Evolutionary conservation across 1,140 invertebrate species (phyloP), one percentile per base, ranked within the genome.

Genomic region (Drosophila tsacasi): DNA sequence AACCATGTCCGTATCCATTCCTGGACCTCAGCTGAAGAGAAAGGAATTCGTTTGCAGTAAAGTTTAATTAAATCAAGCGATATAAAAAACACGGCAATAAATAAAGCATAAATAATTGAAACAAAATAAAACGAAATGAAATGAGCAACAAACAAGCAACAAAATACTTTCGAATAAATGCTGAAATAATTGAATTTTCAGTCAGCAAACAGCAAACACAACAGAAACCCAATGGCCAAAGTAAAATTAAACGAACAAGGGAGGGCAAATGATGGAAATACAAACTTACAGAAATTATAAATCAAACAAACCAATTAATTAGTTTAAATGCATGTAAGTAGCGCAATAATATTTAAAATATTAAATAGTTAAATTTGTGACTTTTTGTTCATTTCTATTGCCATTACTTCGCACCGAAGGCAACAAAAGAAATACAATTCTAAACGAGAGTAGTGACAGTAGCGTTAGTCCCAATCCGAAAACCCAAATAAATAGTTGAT

Each of bases 281-380:
- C 17, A 46, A 63, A 59, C 40, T 30, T 21, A 49, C 62, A 30
- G 27, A 54, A 68, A 74, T 75, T 68, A 63, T 10, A 32, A 81
- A 81, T 49, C 37, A 65, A 77, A 68, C 32, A 49, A 69, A 71
- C 54, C 52, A 60, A 79, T 57, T 55, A 67, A 71, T 54, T 83
- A 78, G 58, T 23, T 60, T 89, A 69, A 62, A 58, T 79, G 78
- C 84, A 89, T 90, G 78, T 90, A 89, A 89, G 81, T 89, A 89
- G 81, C 69, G 77, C 84, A 81, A 76, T 57, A 76, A 65, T 79
- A 71, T 47, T 78, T 58, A 60, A 59, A 62, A 76, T 55, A 79
- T 49, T 64, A 40, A 83, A 57, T 69, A 71, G 37, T 52, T 69
- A 63, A 73, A 58, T 63, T 66, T 65, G 44, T 52, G 60, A 73